Conservation (phyloP, 2,113 vertebrate genomes). For the Bettongia penicillata region DNA sequence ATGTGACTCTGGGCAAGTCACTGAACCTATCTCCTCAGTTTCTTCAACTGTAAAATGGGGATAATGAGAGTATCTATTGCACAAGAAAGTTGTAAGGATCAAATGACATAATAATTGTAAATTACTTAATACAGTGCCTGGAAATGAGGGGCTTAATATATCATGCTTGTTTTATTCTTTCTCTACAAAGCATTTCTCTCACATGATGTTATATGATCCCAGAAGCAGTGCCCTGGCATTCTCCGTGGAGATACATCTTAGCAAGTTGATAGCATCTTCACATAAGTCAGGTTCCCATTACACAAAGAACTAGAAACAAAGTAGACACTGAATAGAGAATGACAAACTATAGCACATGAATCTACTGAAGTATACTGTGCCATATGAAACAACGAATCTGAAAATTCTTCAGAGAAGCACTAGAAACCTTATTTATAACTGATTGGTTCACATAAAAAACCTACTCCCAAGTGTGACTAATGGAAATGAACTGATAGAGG, state of each 20-base stretch:
- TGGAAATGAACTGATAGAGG: neutral
- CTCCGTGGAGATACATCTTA: neutral
- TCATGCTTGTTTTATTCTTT: neutral
- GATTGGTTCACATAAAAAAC: neutral
- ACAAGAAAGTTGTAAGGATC: neutral
- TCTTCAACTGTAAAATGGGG: neutral
- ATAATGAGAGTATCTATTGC: neutral
- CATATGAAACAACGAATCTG: neutral
- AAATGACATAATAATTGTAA: neutral
- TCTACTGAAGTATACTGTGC: neutral
- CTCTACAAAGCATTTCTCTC: neutral
- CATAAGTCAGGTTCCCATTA: neutral
- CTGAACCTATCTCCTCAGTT: neutral
- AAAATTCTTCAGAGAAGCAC: neutral
- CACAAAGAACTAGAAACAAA: neutral
- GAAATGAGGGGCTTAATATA: neutral
- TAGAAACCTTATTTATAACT: neutral
- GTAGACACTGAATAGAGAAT: neutral
- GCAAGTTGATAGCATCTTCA: no score
- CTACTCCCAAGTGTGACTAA: neutral
- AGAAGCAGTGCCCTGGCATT: neutral
- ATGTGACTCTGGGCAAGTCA: neutral
- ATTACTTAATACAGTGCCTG: neutral
- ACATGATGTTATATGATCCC: neutral
- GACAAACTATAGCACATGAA: neutral